phyloP scores from a whole-genome alignment of 2,113 vertebrate genomes.

The Psophia crepitans region DNA sequence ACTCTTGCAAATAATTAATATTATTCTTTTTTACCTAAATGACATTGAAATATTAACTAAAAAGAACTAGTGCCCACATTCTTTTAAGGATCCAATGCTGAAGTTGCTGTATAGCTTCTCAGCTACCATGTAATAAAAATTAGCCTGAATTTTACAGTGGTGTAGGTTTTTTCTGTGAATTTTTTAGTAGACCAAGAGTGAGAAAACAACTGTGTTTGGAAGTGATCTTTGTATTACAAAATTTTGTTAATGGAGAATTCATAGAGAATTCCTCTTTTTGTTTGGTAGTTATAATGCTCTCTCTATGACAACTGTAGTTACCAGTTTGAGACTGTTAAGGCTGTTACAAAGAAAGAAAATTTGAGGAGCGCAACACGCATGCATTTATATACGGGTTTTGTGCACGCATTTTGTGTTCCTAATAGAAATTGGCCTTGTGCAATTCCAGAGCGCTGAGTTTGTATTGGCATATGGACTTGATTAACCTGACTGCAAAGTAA shows the following conservation, averaged over 20 bases:
- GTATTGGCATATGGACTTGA: neutral
- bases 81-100: neutral
- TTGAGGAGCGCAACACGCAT: neutral
- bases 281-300: neutral
- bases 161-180: neutral
- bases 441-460: neutral
- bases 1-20: constrained; percentile 8
- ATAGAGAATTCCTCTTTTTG: neutral
- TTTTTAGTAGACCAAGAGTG: neutral
- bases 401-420: neutral
- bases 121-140: neutral
- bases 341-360: neutral
- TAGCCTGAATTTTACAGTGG: neutral
- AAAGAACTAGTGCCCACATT: neutral
- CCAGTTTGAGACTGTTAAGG: neutral
- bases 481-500: neutral
- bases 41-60: constrained; percentile 1
- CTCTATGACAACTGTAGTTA: neutral
- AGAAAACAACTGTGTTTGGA: neutral
- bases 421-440: too few relatives aligned
- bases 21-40: neutral
- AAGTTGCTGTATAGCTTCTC: neutral
- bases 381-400: neutral
- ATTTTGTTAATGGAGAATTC: neutral
- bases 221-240: neutral